Base-by-base conservation (phyloP, 1,140 invertebrate species). In the Polyergus mexicanus region DNA sequence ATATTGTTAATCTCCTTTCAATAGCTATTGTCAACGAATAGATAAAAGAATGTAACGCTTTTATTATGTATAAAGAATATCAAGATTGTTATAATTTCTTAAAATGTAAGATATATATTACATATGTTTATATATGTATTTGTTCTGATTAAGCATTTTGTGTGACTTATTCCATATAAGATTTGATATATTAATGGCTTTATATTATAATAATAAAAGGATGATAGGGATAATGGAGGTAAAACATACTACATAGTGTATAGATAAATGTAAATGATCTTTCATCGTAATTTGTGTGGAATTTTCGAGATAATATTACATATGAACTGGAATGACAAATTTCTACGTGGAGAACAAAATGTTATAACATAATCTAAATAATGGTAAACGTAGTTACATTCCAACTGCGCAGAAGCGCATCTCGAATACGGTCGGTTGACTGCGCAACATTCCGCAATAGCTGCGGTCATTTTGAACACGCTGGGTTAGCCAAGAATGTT, bases 401-500 rank as follows among this genome's bases (percentile, higher is more conserved):
- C 88, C 89, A 81, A 68, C 63, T 89, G 88, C 68, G 56, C 80
- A 87, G 85, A 90, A 90, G 89, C 89, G 89, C 86, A 83, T 85
- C 88, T 51, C 47, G 54, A 25, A 86, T 77, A 58, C 74, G 60
- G 68, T 81, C 35, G 75, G 88, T 71, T 75, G 74, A 69, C 41
- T 78, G 66, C 71, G 68, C 88, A 90, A 90, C 89, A 90, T 88
- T 90, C 90, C 89, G 85, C 89, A 88, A 92, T 91, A 89, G 90
- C 89, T 89, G 86, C 92, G 92, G 92, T 94, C 92, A 94, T 94
- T 93, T 93, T 90, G 88, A 89, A 88, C 89, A 88, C 77, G 91
- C 84, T 91, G 89, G 93, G 92, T 94, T 94, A 93, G 92, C 93
- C 91, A 92, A 91, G 93, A 93, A 94, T 94, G 92, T 94, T 94